Evolutionary conservation across 2,888 invertebrate species (phyloP), one percentile per base, ranked within the genome.

Genomic region (Laspeyria flexula): DNA sequence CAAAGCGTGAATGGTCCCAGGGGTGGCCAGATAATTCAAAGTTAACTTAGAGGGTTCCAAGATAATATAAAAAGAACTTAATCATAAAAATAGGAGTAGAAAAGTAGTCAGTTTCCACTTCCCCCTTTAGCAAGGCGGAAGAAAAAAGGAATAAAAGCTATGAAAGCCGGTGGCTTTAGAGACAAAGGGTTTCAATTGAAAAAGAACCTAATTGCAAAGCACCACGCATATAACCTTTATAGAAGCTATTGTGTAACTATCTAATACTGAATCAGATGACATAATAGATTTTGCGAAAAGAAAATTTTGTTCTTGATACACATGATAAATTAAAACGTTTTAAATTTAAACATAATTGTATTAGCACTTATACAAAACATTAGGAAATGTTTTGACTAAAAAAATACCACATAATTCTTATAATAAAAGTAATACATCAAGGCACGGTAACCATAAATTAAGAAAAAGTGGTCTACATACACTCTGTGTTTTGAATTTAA

Each of bases 161-260:
- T 41, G 23, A 21, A 47, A 41, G 29, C 21, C 21, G 29, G 27
- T 47, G 30, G 7, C 33, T 12, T 5, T 13, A 13, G 38, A 49
- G 43, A 43, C 43, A 43, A 49, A 43, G 49, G 29, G 11, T 49
- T 39, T 49, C 43, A 29, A 43, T 49, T 34, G 43, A 49, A 33
- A 49, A 43, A 43, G 27, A 33, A 39, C 21, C 33, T 39, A 39
- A 43, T 49, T 39, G 43, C 43, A 43, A 34, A 39, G 21, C 13
- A 39, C 25, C 27, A 39, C 43, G 33, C 38, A 43, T 29, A 33
- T 30, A 43, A 42, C 12, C 43, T 38, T 16, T 49, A 39, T 43
- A 39, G 7, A 27, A 39, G 25, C 43, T 45, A 39, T 49, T 43
- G 38, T 49, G 25, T 49, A 10, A 43, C 18, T 30, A 23, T 35